Evolutionary conservation across 2,888 invertebrate genomes (phyloP), one percentile per base, ranked within the genome.

Genomic region (Brachynemurus nebulosus): DNA sequence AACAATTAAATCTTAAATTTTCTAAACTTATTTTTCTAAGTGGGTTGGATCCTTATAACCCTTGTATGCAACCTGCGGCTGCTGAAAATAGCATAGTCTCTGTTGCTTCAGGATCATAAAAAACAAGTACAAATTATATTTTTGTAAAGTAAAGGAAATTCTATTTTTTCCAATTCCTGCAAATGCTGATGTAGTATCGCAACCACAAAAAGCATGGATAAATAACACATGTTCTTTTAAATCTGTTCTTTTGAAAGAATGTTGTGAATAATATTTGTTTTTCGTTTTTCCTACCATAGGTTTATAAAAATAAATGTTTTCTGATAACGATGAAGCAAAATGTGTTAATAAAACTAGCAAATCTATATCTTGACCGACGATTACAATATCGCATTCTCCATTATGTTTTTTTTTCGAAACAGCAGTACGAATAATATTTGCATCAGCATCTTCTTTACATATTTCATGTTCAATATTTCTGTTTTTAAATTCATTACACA

Each of bases 301-400:
- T 43, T 49, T 50, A 2, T 33, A 23, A 12, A 49, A 27, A 25
- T 17, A 33, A 4, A 44, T 25, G 11, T 44, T 44, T 12, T 16
- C 18, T 11, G 34, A 43, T 39, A 38, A 35, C 20, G 41, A 21
- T 25, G 44, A 41, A 25, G 41, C 43, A 7, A 42, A 41, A 41
- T 44, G 47, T 12, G 47, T 47, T 38, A 53, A 47, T 18, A 58
- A 48, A n/a, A 55, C 53, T 12, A 58, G 45, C 9, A 56, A 18
- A 41, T 52, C 53, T 20, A 52, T 33, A 43, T 54, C 51, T 27
- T 52, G 50, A 14, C 50, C 50, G 8, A 50, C 44, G 12, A 52
- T 38, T 14, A 16, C 1, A 11, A 12, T 2, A 20, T 16, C 20
- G 40, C 8, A 34, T 36, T 48, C 30, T 33, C 1, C 6, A 1